A percentile compares a stretch with the other conserved stretches of the same genome.
phyloP scores from a whole-genome alignment of 1,140 invertebrate species.

The Agrypnia vestita region DNA sequence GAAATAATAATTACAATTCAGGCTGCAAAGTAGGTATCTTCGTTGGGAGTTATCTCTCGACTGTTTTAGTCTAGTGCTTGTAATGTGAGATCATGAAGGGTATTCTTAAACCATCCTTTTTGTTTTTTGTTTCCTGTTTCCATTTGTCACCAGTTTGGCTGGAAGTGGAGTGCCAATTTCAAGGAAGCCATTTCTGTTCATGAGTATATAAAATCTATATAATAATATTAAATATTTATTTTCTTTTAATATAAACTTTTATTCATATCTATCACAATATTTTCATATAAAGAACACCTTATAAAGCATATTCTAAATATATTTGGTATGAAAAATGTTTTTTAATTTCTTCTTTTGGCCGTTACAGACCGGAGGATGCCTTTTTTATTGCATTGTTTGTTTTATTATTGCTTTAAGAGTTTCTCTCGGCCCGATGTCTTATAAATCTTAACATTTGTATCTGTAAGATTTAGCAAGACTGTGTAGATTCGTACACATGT shows the following conservation, averaged over 20 bases:
- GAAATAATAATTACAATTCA: too few relatives aligned
- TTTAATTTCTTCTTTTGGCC: constrained; percentile 42
- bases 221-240: constrained; percentile 68
- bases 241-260: constrained; percentile 68
- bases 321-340: constrained; percentile 36
- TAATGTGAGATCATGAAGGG: background rate
- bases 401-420: background rate
- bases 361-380: constrained; percentile 48
- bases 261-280: constrained; percentile 64
- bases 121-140: constrained; percentile 73
- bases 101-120: constrained; percentile 63
- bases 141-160: constrained; percentile 81
- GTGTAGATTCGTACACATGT: too few relatives aligned
- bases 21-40: too few relatives aligned
- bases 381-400: constrained; percentile 30
- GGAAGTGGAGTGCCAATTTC: constrained; percentile 96
- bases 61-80: background rate
- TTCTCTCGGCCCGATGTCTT: too few relatives aligned
- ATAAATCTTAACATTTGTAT: too few relatives aligned
- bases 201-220: constrained; percentile 73
- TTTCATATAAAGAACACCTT: constrained; percentile 59
- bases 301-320: constrained; percentile 51
- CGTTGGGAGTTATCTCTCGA: too few relatives aligned
- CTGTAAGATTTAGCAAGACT: too few relatives aligned
- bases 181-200: constrained; percentile 89